Conservation (phyloP, 2,113 vertebrate species). For the Grantiella picta region DNA sequence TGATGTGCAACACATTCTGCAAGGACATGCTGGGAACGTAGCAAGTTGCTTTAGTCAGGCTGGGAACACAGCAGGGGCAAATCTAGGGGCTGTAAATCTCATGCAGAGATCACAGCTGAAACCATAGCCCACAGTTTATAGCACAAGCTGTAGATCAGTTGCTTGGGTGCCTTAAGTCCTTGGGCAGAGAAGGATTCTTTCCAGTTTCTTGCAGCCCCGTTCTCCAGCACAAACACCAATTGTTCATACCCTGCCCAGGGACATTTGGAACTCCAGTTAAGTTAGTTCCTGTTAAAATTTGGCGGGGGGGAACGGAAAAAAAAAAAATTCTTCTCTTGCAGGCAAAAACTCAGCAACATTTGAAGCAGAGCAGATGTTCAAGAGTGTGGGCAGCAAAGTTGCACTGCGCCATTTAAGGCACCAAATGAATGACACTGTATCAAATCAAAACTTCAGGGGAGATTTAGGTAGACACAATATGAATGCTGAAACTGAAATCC, state of each 20-base stretch:
- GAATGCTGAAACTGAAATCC: not conserved
- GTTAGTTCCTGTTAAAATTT: not conserved
- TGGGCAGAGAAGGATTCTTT: not conserved
- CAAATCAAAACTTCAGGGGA: slow-evolving; percentile 15
- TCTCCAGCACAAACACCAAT: not conserved
- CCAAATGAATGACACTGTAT: not conserved
- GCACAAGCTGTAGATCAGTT: not conserved
- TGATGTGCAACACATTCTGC: not conserved
- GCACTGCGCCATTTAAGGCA: not conserved
- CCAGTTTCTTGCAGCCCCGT: not conserved
- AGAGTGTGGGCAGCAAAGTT: not conserved
- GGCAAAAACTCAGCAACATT: not conserved
- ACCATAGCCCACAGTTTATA: not conserved
- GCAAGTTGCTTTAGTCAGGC: not conserved
- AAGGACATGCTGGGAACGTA: not conserved
- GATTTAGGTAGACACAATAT: not conserved
- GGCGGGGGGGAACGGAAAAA: not conserved
- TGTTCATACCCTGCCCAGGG: not conserved
- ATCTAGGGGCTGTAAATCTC: not conserved
- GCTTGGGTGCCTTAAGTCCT: not conserved
- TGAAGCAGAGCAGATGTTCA: slow-evolving; percentile 20
- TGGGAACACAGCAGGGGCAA: slow-evolving; percentile 2
- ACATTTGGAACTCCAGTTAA: not conserved
- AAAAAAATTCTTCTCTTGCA: not conserved
- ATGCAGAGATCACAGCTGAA: slow-evolving; percentile 18